Conservation (phyloP, 2,113 vertebrate species). For the Gasterosteus nipponicus region DNA sequence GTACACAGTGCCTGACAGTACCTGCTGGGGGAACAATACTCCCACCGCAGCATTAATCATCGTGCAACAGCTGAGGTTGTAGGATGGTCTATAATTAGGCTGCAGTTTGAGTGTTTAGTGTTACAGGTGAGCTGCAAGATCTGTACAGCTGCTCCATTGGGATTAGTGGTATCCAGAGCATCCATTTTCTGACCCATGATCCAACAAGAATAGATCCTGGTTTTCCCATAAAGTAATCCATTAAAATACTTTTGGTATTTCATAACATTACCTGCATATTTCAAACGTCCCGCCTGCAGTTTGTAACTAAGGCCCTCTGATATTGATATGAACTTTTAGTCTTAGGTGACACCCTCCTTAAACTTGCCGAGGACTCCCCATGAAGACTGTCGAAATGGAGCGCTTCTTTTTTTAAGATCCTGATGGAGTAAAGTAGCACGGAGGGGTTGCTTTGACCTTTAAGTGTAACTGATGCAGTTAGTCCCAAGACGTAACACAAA, state of each 20-base stretch:
- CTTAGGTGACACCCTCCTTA: neutral
- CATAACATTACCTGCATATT: neutral
- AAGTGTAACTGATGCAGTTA: conserved; percentile 55
- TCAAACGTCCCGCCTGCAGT: neutral
- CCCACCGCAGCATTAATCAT: conserved; percentile 5
- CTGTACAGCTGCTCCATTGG: conserved; percentile 64
- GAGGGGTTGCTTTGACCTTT: conserved; percentile 48
- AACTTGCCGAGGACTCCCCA: neutral
- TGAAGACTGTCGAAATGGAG: neutral
- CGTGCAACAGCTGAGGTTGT: conserved; percentile 37
- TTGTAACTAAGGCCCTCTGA: neutral
- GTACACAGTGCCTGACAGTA: neutral
- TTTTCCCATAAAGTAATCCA: neutral
- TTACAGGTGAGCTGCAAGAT: conserved; percentile 54
- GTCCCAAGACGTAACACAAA: conserved; percentile 56
- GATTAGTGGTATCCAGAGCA: conserved; percentile 66
- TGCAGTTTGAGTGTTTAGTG: conserved; percentile 43
- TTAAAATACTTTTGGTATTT: neutral
- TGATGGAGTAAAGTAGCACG: conserved; percentile 1
- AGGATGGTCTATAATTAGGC: conserved; percentile 54
- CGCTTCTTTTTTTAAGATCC: neutral
- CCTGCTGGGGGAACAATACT: conserved; percentile 50
- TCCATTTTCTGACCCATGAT: neutral
- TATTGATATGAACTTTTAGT: too few relatives aligned
- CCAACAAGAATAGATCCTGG: neutral